phyloP scores from a whole-genome alignment of 2,888 invertebrate species.

The Drosophila lacicola region DNA sequence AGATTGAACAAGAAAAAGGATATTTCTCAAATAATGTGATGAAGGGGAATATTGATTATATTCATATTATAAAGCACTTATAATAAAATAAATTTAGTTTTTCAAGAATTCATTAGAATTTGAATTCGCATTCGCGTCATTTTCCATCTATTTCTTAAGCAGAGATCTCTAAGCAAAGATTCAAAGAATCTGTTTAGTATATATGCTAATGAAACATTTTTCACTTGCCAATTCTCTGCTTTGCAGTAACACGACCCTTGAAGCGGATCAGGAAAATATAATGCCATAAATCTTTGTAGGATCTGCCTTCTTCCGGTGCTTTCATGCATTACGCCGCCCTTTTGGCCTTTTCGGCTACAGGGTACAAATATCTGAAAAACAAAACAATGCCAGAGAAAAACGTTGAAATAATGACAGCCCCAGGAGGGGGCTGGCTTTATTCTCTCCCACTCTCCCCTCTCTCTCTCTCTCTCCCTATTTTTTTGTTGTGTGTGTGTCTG shows the following conservation, averaged over 20 bases:
- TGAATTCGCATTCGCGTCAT: too few species aligned
- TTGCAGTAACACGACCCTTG: too few species aligned
- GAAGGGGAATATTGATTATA: too few species aligned
- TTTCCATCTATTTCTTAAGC: too few species aligned
- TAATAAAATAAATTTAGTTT: too few species aligned
- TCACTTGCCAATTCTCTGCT: not conserved
- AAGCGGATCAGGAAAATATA: not conserved
- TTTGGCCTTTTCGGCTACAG: slow-evolving; percentile 24
- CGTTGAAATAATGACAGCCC: slow-evolving; percentile 77
- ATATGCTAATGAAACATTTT: not conserved
- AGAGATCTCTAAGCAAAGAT: too few species aligned
- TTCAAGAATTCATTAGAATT: too few species aligned
- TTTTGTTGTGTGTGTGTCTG: slow-evolving; percentile 15
- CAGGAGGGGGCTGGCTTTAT: slow-evolving; percentile 58
- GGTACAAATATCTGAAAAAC: slow-evolving; percentile 51
- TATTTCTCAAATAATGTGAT: too few species aligned
- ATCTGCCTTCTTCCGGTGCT: slow-evolving; percentile 25
- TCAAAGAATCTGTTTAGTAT: too few species aligned
- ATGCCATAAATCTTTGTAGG: slow-evolving; percentile 19
- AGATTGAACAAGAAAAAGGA: too few species aligned
- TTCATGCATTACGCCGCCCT: slow-evolving; percentile 12
- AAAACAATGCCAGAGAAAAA: slow-evolving; percentile 57
- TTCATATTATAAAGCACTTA: too few species aligned
- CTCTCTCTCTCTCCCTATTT: slow-evolving; percentile 18
- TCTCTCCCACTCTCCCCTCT: slow-evolving; percentile 9